Base-by-base conservation (phyloP, 30 jellyfish, hydroid and myxozoan species). In the Aurelia sp. region DNA sequence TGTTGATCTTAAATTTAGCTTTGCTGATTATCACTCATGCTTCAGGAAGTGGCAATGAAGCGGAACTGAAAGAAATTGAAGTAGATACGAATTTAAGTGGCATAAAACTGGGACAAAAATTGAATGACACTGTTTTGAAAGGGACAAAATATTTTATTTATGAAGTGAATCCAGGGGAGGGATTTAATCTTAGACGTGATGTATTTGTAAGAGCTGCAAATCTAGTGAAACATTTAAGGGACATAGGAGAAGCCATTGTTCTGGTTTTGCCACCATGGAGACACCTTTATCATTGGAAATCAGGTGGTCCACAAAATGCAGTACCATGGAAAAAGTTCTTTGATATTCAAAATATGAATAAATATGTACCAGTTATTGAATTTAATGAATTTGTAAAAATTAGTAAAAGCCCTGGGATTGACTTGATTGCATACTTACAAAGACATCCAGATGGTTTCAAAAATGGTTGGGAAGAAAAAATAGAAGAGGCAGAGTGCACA, bases 181-280 rank as follows among this genome's bases (percentile, higher is more conserved):
- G 99, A 4, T 94, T 94, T 84, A 94, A 94, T 71, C 83, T 94
- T 17, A 65, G 99, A 58, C 64, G 99, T 22, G 99, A 94, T 85
- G 99, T 94, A 17, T 89, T 82, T 77, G 60, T 85, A 11, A 87
- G 99, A 27, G 97, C 75, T 60, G 99, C 99, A 48, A 89, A 89
- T 80, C 93, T 94, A 13, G 90, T 94, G n/a, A 78, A 94, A 76
- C 68, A 37, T 41, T 19, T 94, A 73, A 87, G 85, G 53, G 89
- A 86, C 11, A 68, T 59, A 37, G 99, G 96, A 20, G 91, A 84
- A 59, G 73, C 89, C 21, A 69, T 97, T 92, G 84, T 94, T 71
- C 84, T 94, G 8, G 99, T 94, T 20, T 75, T 94, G 44, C 97
- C 99, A 0, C 99, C 99, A 16, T 94, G 99, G 99, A 89, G 96